Base-by-base conservation (phyloP, 2,888 invertebrate species). In the Eugnorisma glareosa region DNA sequence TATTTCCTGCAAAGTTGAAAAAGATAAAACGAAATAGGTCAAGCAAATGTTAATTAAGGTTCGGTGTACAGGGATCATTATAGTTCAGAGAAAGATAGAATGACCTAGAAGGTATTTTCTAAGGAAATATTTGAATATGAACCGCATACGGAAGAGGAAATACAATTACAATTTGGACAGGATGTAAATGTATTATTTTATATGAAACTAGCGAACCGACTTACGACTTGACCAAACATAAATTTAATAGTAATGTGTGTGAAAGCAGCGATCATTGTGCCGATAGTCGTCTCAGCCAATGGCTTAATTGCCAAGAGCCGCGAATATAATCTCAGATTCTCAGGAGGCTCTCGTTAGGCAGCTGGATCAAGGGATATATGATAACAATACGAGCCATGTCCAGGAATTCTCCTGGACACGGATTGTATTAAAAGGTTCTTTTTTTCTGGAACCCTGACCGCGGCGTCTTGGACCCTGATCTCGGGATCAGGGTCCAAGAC, bases 21-120 rank as follows among this genome's bases (percentile, higher is more conserved):
- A 68, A 77, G 69, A 66, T 82, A 82, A 78, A 74, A 71, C 40
- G 51, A 79, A 82, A 59, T 71, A 57, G 61, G 69, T 82, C 81
- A 68, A 51, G 81, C 64, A 73, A 75, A 80, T 45, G 43, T 66
- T 48, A 72, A 73, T 66, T 48, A 72, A 73, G 45, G 72, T 61
- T 68, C n/a, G 35, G 37, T 37, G 24, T 77, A 51, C 81, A 8
- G 63, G 51, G 67, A 57, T 75, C 69, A 67, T 80, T 75, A 81
- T 69, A 64, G 77, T 77, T 82, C n/a, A 63, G 31, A 71, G 35
- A 71, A 48, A 72, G 40, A 66, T 57, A 43, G n/a, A 54, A 72
- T 40, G 59, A 82, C 57, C 71, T 68, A 15, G 37, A 68, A 35
- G 18, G 13, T 1, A 70, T n/a, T 68, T 68, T 77, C n/a, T 43